Percentiles rank a stretch among this genome's conserved stretches.
Evolutionary conservation across 2,113 vertebrate species (phyloP).

Genomic region (Kryptolebias marmoratus): DNA sequence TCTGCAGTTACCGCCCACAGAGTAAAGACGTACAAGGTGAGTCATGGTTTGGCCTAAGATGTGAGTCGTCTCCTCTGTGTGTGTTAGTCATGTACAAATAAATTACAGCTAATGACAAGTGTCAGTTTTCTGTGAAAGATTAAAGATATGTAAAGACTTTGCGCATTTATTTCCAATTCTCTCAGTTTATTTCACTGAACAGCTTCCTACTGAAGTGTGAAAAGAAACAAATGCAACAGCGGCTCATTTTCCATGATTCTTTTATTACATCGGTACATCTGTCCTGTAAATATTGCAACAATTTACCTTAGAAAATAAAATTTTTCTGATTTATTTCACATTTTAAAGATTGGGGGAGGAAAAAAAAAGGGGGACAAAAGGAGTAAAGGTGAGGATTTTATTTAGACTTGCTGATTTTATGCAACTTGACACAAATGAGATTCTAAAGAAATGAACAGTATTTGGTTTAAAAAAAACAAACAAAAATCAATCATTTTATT

Average conservation of each 20-base stretch:
- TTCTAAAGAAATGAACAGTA: conserved; percentile 21
- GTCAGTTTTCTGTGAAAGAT: background rate
- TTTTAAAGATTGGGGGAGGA: conserved; percentile 51
- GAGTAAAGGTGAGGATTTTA: background rate
- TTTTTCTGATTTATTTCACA: conserved; percentile 76
- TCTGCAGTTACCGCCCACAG: too few species aligned
- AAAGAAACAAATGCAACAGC: background rate
- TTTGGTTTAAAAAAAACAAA: conserved; percentile 3
- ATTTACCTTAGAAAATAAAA: conserved; percentile 82
- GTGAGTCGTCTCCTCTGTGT: background rate
- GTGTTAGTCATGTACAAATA: background rate
- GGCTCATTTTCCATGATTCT: conserved; percentile 33
- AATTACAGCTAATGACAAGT: background rate
- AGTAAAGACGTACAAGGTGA: background rate
- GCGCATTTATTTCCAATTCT: too few species aligned
- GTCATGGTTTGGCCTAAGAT: background rate
- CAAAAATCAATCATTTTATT: conserved; percentile 17
- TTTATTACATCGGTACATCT: conserved; percentile 75
- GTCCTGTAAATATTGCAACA: conserved; percentile 61
- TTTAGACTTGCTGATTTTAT: conserved; percentile 1
- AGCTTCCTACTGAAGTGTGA: background rate
- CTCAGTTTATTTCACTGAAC: background rate
- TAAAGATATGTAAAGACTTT: too few species aligned
- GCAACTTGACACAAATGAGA: background rate
- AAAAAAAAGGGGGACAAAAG: background rate